phyloP scores from a whole-genome alignment of 2,797 vertebrate genomes.

The Psittacula derbiana region DNA sequence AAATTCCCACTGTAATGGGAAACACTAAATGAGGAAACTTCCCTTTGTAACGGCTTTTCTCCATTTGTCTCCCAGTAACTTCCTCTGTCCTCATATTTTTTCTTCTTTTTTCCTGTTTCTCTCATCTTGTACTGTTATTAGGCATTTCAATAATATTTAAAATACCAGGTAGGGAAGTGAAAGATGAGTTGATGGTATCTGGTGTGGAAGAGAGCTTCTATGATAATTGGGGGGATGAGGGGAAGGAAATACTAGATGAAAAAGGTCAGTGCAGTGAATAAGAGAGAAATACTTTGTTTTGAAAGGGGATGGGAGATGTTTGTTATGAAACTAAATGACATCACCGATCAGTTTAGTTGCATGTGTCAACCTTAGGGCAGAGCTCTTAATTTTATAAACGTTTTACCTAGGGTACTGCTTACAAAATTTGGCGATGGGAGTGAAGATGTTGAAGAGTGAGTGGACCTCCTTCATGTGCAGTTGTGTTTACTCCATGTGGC shows the following conservation, averaged over 20 bases:
- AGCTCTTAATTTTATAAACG: constrained; percentile 14
- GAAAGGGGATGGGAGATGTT: not conserved
- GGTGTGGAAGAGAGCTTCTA: not conserved
- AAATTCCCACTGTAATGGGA: not conserved
- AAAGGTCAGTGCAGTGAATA: not conserved
- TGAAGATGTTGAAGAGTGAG: constrained; percentile 74
- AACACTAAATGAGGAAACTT: not conserved
- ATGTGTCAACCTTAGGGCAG: not conserved
- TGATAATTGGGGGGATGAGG: not conserved
- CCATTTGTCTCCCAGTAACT: not conserved
- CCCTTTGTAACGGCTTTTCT: not conserved
- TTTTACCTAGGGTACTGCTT: constrained; percentile 69
- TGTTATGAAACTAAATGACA: not conserved
- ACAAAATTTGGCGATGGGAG: constrained; percentile 68
- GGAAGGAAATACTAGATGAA: not conserved
- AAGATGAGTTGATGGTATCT: not conserved
- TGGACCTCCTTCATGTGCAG: not conserved
- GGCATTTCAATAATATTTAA: not conserved
- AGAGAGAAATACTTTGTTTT: not conserved
- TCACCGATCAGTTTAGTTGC: not conserved
- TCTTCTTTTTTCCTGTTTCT: not conserved
- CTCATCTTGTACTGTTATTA: too few species aligned
- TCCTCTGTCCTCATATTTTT: not conserved
- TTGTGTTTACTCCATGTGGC: not conserved
- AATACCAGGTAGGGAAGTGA: not conserved